Evolutionary conservation across 2,888 invertebrate species (phyloP).

Genomic region (Melieria picta): DNA sequence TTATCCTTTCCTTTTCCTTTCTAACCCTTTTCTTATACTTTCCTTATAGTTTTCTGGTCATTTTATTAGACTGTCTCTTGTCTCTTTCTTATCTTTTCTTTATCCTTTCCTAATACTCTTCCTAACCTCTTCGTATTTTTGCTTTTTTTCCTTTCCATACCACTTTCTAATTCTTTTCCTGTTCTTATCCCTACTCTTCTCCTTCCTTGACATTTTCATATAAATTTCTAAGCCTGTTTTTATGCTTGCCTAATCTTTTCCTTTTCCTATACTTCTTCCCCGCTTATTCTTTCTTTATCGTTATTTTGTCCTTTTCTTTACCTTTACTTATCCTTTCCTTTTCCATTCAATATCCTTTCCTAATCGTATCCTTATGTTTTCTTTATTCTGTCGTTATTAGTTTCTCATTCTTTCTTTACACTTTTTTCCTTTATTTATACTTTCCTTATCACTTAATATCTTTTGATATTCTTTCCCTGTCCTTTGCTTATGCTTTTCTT

Average conservation of each 20-base stretch:
- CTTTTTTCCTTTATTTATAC: constrained; percentile 1
- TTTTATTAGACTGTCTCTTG: neutral
- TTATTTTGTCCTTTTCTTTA: neutral
- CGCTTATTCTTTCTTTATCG: neutral
- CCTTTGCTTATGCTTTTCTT: too few relatives aligned
- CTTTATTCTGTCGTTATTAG: neutral
- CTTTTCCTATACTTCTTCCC: neutral
- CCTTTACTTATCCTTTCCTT: neutral
- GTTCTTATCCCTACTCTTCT: constrained; percentile 4
- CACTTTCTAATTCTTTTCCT: neutral
- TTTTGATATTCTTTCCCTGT: neutral
- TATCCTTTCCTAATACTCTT: neutral
- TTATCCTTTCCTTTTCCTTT: neutral
- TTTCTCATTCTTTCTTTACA: neutral
- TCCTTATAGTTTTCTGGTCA: neutral
- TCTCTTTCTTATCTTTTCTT: neutral
- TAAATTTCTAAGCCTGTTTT: neutral
- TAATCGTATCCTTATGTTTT: neutral
- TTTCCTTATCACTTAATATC: neutral
- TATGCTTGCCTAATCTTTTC: neutral
- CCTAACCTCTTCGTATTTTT: neutral
- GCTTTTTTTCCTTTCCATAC: neutral
- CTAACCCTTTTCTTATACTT: neutral
- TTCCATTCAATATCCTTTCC: too few relatives aligned
- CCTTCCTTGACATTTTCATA: neutral